Evolutionary conservation across 2,888 invertebrate genomes (phyloP), one percentile per base, ranked within the genome.

Genomic region (Meiosimyza platycephala): DNA sequence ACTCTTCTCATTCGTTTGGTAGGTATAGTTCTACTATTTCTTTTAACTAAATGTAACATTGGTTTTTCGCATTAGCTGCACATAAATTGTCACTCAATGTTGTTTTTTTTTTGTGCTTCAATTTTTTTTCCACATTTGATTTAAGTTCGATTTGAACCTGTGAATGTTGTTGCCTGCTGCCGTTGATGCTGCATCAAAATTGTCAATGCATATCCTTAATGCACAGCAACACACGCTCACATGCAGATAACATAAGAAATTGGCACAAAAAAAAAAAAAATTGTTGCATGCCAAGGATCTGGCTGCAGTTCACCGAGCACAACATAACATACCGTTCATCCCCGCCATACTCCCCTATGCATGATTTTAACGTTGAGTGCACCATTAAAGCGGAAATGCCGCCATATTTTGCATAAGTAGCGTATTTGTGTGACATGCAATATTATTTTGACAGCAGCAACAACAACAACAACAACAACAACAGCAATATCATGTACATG

Each of bases 381-480:
- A 18, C 50, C 57, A 57, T 59, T 68, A 59, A 68, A 47, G n/a
- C 70, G 70, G 47, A 63, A 70, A 70, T 52, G 62, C 62, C 55
- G 55, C 63, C 52, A 69, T 52, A 69, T 69, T 52, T 52, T 62
- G 62, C 70, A 70, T 62, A 69, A 69, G 62, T 62, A 69, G 62
- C 70, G 52, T 15, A 50, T 68, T n/a, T 28, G 22, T 59, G 68
- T 68, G 54, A 63, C 70, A 63, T 40, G 70, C 22, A 63, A 63
- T 47, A 54, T 63, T 63, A 54, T 67, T 67, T 63, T 67, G 67
- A 40, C 67, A 66, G 67, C 62, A 72, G 48, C 28, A 66, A 71
- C 62, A 72, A 54, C 28, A 68, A 52, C 62, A 68, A 68, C 68
- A 33, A 69, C 70, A 73, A 57, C 7, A 73, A 65, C 65, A 22